Evolutionary conservation across 1,140 invertebrate species (phyloP).

Genomic region (Caenorhabditis brenneri): DNA sequence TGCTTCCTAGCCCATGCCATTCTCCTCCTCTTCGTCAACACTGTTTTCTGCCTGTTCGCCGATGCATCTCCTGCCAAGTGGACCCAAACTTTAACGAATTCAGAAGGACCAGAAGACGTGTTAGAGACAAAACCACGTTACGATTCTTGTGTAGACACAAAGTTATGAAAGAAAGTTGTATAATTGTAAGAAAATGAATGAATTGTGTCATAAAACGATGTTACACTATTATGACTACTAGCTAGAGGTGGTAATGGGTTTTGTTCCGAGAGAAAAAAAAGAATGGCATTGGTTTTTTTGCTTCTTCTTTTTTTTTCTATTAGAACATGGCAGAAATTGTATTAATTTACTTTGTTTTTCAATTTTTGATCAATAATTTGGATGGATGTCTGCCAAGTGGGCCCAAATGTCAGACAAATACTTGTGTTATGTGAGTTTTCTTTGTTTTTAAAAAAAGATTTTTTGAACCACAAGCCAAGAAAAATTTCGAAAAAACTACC

Average conservation of each 20-base stretch:
- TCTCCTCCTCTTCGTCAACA: not conserved
- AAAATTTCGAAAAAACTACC: too few relatives aligned
- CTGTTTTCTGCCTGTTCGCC: not conserved
- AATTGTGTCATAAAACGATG: constrained; percentile 5
- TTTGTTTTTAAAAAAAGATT: too few relatives aligned
- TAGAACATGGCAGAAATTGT: too few relatives aligned
- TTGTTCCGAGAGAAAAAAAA: too few relatives aligned
- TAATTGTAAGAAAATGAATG: not conserved
- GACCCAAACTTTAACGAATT: not conserved
- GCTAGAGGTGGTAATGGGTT: not conserved
- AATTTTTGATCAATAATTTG: not conserved
- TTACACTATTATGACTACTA: not conserved
- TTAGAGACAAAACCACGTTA: not conserved
- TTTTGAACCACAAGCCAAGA: too few relatives aligned
- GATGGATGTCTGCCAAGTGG: not conserved
- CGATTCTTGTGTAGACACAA: not conserved
- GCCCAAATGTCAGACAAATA: not conserved
- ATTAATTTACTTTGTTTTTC: not conserved
- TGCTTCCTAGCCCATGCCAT: not conserved
- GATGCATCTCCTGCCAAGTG: constrained; percentile 8
- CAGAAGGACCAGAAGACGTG: not conserved
- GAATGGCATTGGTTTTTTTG: too few relatives aligned
- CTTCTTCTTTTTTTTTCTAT: too few relatives aligned
- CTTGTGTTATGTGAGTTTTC: not conserved
- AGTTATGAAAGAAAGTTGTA: not conserved